These are phyloP conservation scores for Pangasius krempfi DNA, from an alignment of 2,797 vertebrate genomes.

Conservation along the genomic window DNA sequence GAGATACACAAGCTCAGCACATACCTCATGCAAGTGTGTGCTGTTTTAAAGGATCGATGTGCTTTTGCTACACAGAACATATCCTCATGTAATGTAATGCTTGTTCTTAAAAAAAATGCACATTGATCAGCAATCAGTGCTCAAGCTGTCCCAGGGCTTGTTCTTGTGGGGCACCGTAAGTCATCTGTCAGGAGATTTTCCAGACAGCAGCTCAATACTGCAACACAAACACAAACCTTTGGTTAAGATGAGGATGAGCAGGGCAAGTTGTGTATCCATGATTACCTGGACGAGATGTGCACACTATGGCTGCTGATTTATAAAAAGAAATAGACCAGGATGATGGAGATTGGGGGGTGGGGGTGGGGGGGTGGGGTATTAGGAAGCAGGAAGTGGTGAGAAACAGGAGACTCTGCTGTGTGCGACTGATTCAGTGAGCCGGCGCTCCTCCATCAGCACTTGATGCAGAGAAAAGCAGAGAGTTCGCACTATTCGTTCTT, in stretches of 20 bases:
- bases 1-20: conserved; percentile 5
- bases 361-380: not conserved
- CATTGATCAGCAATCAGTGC: conserved; percentile 49
- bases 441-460: conserved; percentile 66
- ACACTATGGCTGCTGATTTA: not conserved
- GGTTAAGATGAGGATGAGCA: conserved; percentile 17
- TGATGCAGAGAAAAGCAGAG: conserved; percentile 61
- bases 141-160: conserved; percentile 41
- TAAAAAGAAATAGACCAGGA: not conserved
- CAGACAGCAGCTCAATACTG: conserved; percentile 51
- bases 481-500: conserved; percentile 66
- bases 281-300: conserved; percentile 6
- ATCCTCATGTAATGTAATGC: conserved; percentile 74
- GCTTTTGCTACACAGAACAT: conserved; percentile 45
- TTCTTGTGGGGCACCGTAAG: conserved; percentile 53
- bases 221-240: conserved; percentile 43
- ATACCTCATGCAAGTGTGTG: conserved; percentile 19
- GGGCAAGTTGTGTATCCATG: conserved; percentile 12
- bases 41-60: conserved; percentile 43
- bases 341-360: not conserved
- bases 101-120: conserved; percentile 55
- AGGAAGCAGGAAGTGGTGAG: not conserved
- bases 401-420: conserved; percentile 36
- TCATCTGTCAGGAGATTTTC: conserved; percentile 56
- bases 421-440: conserved; percentile 42